phyloP scores from a whole-genome alignment of 2,797 vertebrate genomes.

The Hozukius guyotensis region DNA sequence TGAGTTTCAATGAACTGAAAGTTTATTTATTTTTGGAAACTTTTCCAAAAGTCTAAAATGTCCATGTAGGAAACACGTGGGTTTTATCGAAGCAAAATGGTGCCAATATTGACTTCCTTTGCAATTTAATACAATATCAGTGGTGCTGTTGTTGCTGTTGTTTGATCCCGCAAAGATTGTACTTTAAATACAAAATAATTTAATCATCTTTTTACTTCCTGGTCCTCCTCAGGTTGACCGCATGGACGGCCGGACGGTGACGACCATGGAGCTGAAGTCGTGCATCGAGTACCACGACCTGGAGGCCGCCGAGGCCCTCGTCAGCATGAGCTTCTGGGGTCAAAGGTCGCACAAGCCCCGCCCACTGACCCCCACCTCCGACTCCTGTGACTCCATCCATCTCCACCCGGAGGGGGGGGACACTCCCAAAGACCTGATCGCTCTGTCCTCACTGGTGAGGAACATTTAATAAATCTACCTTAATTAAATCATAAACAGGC shows the following conservation, averaged over 20 bases:
- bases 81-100: neutral
- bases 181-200: neutral
- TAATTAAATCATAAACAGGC: too few relatives aligned
- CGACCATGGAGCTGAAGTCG: conserved; percentile 84
- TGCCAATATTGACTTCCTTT: neutral
- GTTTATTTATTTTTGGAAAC: neutral
- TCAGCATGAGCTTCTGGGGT: conserved; percentile 98
- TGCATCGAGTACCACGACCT: conserved; percentile 92
- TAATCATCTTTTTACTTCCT: neutral
- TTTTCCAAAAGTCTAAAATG: neutral
- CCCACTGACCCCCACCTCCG: conserved; percentile 94
- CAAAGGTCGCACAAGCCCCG: conserved; percentile 89
- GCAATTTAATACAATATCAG: neutral
- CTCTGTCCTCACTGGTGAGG: conserved; percentile 92
- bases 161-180: too few relatives aligned
- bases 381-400: conserved; percentile 90
- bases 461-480: neutral
- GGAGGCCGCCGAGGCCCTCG: conserved; percentile 94
- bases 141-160: neutral
- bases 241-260: conserved; percentile 77
- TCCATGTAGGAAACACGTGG: neutral
- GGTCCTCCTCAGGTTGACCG: conserved; percentile 79
- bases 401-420: conserved; percentile 77
- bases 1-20: neutral
- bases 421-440: conserved; percentile 90